Evolutionary conservation across 2,113 vertebrate genomes (phyloP).

Genomic region (Carollia perspicillata): DNA sequence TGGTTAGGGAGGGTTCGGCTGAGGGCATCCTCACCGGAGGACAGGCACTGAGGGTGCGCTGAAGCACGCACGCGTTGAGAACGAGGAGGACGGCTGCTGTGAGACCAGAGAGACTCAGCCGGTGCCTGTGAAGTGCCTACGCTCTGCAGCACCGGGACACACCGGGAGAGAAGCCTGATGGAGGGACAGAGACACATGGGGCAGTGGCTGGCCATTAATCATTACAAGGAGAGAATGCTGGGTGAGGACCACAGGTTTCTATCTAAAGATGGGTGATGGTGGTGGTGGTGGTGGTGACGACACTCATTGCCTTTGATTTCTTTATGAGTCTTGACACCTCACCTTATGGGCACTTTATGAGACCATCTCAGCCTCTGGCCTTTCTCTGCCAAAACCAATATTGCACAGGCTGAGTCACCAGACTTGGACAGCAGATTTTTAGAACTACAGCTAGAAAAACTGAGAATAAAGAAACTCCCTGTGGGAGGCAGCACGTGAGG

Average conservation of each 20-base stretch:
- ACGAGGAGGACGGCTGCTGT: neutral
- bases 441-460: constrained; percentile 5
- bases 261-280: neutral
- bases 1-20: neutral
- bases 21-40: neutral
- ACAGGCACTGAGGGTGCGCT: neutral
- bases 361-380: neutral
- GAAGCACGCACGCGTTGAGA: neutral
- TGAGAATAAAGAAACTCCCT: neutral
- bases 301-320: neutral
- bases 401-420: neutral
- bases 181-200: neutral
- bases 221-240: neutral
- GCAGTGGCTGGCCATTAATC: neutral
- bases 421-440: constrained; percentile 9
- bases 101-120: neutral
- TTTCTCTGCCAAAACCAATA: neutral
- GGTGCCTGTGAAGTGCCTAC: neutral
- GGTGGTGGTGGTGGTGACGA: neutral
- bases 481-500: neutral
- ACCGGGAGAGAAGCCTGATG: neutral
- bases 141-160: neutral
- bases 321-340: neutral
- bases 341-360: neutral
- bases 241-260: neutral